Base-by-base conservation (phyloP, 2,113 vertebrate species). In the Glaucidium brasilianum region DNA sequence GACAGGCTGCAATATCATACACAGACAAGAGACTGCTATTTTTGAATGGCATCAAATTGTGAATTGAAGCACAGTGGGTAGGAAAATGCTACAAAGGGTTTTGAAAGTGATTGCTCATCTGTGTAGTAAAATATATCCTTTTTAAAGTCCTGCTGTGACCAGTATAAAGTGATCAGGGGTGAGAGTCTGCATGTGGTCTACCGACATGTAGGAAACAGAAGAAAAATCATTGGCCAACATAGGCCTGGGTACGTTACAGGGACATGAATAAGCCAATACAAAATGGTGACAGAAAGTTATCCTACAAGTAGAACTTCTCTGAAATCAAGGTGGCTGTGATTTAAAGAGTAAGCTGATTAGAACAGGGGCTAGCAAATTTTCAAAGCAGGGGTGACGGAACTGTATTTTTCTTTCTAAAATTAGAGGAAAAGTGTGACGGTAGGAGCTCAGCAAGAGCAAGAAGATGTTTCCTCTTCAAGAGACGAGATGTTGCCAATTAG, bases 31-130 rank as follows among this genome's bases (percentile, higher is more conserved):
- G 81, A 78, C 30, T 69, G 68, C 72, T 95, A 56, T 89, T 94
- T 85, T 87, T 97, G 91, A 95, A 93, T 88, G 85, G 68, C 52
- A 93, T 85, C 77, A 96, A 85, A 91, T 96, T 92, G 77, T 96
- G 58, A 94, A 80, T 86, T 93, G 87, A 90, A 85, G 53, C 94
- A 64, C 80, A 95, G 84, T 58, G n/a, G 87, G 91, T 71, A 90
- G 80, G 88, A 79, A 88, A 96, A 85, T 81, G 77, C 85, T 80
- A 64, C 20, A 29, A 52, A 80, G 47, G 74, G 12, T 73, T 94
- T 81, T 49, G 53, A 89, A 96, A 94, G 71, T 55, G 79, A 76
- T 72, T 81, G 75, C 84, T 91, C 92, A 88, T 95, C 93, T 93
- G 35, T 73, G 85, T 93, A 94, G 93, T 84, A 83, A 95, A 92